Base-by-base conservation (phyloP, 2,888 invertebrate species). In the Rugalucina vietnamica region DNA sequence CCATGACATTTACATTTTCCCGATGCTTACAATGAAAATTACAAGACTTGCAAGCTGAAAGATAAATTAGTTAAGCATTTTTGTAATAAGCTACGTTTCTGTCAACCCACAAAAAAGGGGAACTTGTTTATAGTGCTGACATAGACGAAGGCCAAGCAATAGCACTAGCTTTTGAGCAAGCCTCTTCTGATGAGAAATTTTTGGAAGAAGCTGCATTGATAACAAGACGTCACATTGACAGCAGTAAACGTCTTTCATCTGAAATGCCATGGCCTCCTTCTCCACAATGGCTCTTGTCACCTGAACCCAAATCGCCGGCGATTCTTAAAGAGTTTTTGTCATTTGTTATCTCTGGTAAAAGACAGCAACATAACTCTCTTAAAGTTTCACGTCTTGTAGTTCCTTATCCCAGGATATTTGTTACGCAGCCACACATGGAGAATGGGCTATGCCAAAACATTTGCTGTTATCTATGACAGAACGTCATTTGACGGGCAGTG, bases 11-110 rank as follows among this genome's bases (percentile, higher is more conserved):
- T 79, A 24, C 34, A 74, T n/a, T 36, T 21, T 34, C 79, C 73
- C 27, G n/a, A 79, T 24, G 37, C 18, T 14, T 72, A 72, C 24
- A 77, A 77, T 43, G 24, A 75, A 5, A 37, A 69, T 4, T 77
- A 77, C 49, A 79, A 79, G 60, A 79, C 79, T 8, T n/a, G 74
- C 74, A 79, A 79, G 36, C 73, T 79, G 49, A 79, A 79, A 36
- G 37, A 79, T 27, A 79, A 79, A 72, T 37, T 79, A 32, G 18
- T 24, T 21, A 75, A 75, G 34, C 34, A 50, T 1, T 79, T 79
- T 74, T 49, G 54, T 39, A 34, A 34, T 2, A 5, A 60, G 21
- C 14, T 79, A 3, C 34, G 74, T 32, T 79, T 79, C 39, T 79
- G 79, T 73, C 79, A 49, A n/a, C 50, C 50, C n/a, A 49, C 14